Conservation (phyloP, 2,888 invertebrate species). For the Morpho helenor region DNA sequence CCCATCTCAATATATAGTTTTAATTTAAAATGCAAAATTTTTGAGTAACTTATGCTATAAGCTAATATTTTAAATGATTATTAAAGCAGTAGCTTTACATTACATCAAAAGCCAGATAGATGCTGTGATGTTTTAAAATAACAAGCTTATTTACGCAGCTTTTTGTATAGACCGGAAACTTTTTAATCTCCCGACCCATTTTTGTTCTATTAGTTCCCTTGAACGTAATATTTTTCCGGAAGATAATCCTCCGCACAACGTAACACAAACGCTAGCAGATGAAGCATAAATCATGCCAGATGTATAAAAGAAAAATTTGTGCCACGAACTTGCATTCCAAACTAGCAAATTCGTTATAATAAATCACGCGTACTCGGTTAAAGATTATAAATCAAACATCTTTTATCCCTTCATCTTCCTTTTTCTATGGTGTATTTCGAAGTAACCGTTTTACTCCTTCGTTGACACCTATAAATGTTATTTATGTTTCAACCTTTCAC, state of each 20-base stretch:
- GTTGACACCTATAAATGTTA: too few species aligned
- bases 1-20: too few species aligned
- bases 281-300: conserved; percentile 20
- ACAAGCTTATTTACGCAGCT: conserved; percentile 1
- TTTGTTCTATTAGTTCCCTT: conserved; percentile 15
- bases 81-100: too few species aligned
- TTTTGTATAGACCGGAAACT: conserved; percentile 11
- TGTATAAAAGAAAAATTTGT: conserved; percentile 14
- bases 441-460: conserved; percentile 7
- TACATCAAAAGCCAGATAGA: too few species aligned
- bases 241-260: conserved; percentile 18
- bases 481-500: too few species aligned
- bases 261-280: conserved; percentile 15
- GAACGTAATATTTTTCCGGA: conserved; percentile 16
- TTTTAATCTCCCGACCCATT: conserved; percentile 14
- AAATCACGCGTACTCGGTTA: conserved; percentile 9
- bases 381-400: conserved; percentile 7
- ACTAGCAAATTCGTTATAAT: conserved; percentile 15
- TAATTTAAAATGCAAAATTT: neutral
- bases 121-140: neutral
- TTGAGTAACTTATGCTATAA: too few species aligned
- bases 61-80: too few species aligned
- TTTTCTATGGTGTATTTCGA: neutral
- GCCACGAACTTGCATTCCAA: conserved; percentile 13
- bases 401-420: conserved; percentile 5